These are phyloP conservation scores for Crenuchus spilurus DNA, from an alignment of 2,797 vertebrate species.

Conservation along the genomic window DNA sequence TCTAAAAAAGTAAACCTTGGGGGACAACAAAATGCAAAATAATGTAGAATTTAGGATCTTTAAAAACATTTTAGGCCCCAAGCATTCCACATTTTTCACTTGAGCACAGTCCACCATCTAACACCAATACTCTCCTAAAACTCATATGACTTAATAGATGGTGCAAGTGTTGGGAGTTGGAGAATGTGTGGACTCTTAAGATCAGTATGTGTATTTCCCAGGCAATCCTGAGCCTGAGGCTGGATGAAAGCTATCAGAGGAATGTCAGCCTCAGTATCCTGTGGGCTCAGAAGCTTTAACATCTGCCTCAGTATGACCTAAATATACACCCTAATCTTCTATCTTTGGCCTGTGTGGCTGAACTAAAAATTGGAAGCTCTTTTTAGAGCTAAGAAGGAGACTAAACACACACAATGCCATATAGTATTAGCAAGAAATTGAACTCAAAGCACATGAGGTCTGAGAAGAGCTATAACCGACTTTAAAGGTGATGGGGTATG, in stretches of 20 bases:
- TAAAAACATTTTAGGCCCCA: background rate
- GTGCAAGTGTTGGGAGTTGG: background rate
- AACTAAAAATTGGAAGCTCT: slow-evolving; percentile 15
- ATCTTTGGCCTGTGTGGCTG: slow-evolving; percentile 1
- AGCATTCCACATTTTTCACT: background rate
- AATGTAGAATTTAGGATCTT: background rate
- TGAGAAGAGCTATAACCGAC: background rate
- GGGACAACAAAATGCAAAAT: background rate
- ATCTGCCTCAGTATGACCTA: slow-evolving; percentile 35
- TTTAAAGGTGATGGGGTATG: background rate
- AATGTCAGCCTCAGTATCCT: slow-evolving; percentile 36
- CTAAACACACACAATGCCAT: slow-evolving; percentile 9
- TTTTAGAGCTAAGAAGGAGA: slow-evolving; percentile 2
- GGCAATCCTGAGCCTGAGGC: slow-evolving; percentile 27
- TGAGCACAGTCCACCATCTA: background rate
- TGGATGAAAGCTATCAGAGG: slow-evolving; percentile 41
- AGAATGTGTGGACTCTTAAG: slow-evolving; percentile 1
- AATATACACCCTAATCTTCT: slow-evolving; percentile 34
- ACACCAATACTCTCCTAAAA: background rate
- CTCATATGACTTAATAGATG: background rate
- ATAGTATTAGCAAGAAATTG: background rate
- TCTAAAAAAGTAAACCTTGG: background rate
- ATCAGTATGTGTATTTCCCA: slow-evolving; percentile 13
- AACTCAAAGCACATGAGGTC: background rate
- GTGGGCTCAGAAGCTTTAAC: slow-evolving; percentile 34